Evolutionary conservation across 2,113 vertebrate species (phyloP).

Genomic region (Oxygymnocypris stewartii): DNA sequence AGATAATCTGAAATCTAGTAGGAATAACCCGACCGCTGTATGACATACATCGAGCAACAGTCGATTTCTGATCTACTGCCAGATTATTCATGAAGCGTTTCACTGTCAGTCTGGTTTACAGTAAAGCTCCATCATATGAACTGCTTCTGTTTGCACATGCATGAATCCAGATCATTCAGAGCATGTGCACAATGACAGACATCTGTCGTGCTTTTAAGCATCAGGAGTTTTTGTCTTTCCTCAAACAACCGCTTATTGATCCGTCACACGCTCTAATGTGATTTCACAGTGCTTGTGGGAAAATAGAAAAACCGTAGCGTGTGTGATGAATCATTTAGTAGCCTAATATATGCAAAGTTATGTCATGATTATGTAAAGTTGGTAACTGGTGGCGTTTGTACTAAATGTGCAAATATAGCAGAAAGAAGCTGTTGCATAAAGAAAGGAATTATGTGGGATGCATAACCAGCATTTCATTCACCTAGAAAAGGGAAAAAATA

Average conservation of each 20-base stretch:
- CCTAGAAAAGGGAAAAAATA: background rate
- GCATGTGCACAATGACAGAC: background rate
- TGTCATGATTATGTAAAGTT: background rate
- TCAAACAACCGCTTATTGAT: background rate
- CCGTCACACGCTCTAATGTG: background rate
- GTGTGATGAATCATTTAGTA: background rate
- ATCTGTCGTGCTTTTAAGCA: background rate
- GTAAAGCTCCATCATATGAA: slow-evolving; percentile 12
- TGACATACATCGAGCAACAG: slow-evolving; percentile 12
- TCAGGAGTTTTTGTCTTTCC: background rate
- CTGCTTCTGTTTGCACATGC: background rate
- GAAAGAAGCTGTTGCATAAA: background rate
- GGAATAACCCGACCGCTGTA: background rate
- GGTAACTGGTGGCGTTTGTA: too few species aligned
- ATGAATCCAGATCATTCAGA: slow-evolving; percentile 9
- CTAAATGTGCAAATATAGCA: background rate
- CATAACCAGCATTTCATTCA: background rate
- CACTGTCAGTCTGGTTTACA: slow-evolving; percentile 36
- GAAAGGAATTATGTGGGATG: background rate
- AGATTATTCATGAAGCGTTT: slow-evolving; percentile 21
- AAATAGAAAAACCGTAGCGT: background rate
- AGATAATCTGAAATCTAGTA: background rate
- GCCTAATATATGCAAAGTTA: background rate
- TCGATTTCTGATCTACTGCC: slow-evolving; percentile 40
- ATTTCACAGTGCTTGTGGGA: background rate